These are phyloP conservation scores for Telmatochromis bifrenatus DNA, from an alignment of 2,113 vertebrate genomes.

Conservation along the genomic window DNA sequence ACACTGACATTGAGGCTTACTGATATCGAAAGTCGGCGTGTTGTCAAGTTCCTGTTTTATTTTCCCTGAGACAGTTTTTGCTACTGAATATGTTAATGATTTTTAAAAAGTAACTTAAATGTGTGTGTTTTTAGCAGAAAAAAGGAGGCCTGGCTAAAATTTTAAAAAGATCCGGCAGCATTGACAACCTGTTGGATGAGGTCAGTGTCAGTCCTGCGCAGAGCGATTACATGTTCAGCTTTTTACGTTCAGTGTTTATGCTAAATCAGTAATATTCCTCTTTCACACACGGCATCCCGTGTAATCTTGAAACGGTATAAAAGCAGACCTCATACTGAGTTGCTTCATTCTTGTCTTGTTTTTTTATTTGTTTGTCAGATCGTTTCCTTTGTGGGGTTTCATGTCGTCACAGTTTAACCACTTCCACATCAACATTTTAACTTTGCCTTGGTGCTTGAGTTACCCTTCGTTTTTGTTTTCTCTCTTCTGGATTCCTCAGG, in stretches of 20 bases:
- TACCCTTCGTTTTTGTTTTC: neutral
- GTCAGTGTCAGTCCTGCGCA: neutral
- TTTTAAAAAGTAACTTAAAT: neutral
- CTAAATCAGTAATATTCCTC: neutral
- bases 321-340: neutral
- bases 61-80: neutral
- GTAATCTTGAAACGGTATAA: neutral
- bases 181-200: constrained; percentile 45
- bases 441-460: neutral
- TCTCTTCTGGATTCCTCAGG: neutral
- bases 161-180: constrained; percentile 47
- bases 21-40: neutral
- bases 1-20: neutral
- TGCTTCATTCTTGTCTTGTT: neutral
- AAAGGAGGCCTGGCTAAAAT: constrained; percentile 26
- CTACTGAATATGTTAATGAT: fast-evolving
- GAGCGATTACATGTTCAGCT: neutral
- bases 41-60: neutral
- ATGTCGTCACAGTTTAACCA: neutral
- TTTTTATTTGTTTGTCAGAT: neutral
- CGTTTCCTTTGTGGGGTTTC: neutral
- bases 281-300: fast-evolving
- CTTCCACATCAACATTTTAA: neutral
- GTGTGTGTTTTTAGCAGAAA: constrained; percentile 28
- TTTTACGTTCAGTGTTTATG: neutral